These are phyloP conservation scores for Lutjanus erythropterus DNA, from an alignment of 2,113 vertebrate species.

Conservation along the genomic window DNA sequence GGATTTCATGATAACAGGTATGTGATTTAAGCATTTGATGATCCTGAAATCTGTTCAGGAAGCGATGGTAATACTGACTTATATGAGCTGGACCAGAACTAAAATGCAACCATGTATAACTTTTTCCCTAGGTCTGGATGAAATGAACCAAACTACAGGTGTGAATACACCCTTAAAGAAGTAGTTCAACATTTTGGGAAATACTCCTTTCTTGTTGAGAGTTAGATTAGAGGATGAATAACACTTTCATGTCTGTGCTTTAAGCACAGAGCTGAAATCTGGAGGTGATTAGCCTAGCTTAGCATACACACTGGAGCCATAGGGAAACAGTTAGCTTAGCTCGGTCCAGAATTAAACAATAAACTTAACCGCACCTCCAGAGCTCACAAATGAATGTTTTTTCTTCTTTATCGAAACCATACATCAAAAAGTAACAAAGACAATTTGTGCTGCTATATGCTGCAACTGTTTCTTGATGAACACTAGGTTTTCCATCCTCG, in stretches of 20 bases:
- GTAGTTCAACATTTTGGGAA: background rate
- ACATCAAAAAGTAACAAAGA: background rate
- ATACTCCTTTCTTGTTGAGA: background rate
- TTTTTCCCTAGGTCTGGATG: too few species aligned
- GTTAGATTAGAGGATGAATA: background rate
- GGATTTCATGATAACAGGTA: too few species aligned
- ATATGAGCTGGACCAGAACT: too few species aligned
- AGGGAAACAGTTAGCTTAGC: background rate
- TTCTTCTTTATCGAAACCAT: background rate
- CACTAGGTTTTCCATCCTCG: too few species aligned
- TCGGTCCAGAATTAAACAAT: background rate
- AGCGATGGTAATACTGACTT: too few species aligned
- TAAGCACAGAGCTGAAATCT: background rate
- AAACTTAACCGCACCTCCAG: background rate
- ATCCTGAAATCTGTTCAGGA: too few species aligned
- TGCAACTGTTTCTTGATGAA: background rate
- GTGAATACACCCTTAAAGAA: too few species aligned
- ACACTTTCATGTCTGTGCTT: background rate
- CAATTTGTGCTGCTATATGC: background rate
- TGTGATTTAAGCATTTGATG: too few species aligned
- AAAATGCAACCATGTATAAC: too few species aligned
- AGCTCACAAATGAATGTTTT: background rate
- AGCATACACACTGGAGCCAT: background rate
- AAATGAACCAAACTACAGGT: too few species aligned
- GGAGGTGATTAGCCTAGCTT: background rate